phyloP scores from a whole-genome alignment of 2,888 invertebrate species.

The Idaea straminata region DNA sequence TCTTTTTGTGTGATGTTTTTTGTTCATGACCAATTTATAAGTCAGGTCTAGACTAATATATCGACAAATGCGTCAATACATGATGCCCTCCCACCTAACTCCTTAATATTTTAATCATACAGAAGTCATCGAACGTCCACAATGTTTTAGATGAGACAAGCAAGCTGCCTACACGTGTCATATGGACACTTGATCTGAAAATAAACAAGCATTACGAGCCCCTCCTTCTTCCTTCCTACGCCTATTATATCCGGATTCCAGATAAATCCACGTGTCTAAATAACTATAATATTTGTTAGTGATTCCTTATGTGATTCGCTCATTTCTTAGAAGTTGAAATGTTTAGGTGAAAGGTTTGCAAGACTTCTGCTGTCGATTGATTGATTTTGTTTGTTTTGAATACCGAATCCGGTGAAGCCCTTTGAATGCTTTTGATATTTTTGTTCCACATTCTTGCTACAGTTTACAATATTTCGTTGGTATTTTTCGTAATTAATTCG shows the following conservation, averaged over 20 bases:
- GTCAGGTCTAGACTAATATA: constrained; percentile 23
- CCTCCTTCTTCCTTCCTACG: constrained; percentile 20
- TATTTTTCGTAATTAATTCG: background rate
- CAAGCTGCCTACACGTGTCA: constrained; percentile 21
- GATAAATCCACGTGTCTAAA: constrained; percentile 5
- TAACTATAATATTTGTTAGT: background rate
- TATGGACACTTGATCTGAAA: constrained; percentile 21
- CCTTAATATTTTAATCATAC: background rate
- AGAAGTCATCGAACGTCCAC: constrained; percentile 33
- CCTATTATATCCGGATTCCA: constrained; percentile 25
- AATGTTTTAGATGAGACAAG: constrained; percentile 26
- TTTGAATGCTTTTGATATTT: background rate
- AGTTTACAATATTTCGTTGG: background rate
- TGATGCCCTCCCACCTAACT: constrained; percentile 14
- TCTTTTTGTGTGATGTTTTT: too few species aligned
- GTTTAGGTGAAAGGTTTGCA: background rate
- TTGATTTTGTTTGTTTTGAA: background rate
- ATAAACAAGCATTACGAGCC: constrained; percentile 24
- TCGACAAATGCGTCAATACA: constrained; percentile 34
- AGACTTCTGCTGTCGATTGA: background rate
- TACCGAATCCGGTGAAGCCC: background rate
- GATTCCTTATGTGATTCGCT: background rate
- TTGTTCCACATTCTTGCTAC: too few species aligned
- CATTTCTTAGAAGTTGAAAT: background rate
- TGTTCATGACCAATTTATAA: too few species aligned